These are phyloP conservation scores for Lophura nycthemera DNA, from an alignment of 2,113 vertebrate species.

Conservation along the genomic window DNA sequence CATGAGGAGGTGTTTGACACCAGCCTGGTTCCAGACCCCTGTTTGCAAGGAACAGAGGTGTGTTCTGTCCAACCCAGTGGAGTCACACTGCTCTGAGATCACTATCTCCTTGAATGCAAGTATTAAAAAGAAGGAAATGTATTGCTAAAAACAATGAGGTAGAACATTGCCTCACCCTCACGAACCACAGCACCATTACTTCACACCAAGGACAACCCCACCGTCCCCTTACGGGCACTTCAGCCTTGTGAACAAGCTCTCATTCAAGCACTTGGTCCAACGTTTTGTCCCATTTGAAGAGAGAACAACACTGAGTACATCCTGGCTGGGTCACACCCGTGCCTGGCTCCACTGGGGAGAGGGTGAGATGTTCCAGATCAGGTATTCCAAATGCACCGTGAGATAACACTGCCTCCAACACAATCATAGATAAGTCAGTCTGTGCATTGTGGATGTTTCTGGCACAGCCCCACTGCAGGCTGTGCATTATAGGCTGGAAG, in stretches of 20 bases:
- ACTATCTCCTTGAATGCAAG: not conserved
- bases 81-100: not conserved
- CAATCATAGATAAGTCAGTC: not conserved
- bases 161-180: slow-evolving; percentile 11
- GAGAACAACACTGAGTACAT: not conserved
- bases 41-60: not conserved
- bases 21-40: not conserved
- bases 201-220: not conserved
- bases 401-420: not conserved
- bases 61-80: not conserved
- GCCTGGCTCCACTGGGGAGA: not conserved
- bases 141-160: slow-evolving; percentile 30
- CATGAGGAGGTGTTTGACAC: not conserved
- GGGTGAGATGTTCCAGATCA: not conserved
- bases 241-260: not conserved
- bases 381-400: not conserved
- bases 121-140: not conserved
- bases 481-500: not conserved
- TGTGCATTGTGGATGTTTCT: not conserved
- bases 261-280: not conserved
- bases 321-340: not conserved
- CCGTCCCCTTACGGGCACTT: not conserved
- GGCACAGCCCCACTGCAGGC: not conserved
- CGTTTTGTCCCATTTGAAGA: not conserved
- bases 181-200: not conserved